These are phyloP conservation scores for Prinia subflava DNA, from an alignment of 2,113 vertebrate species.

Conservation along the genomic window DNA sequence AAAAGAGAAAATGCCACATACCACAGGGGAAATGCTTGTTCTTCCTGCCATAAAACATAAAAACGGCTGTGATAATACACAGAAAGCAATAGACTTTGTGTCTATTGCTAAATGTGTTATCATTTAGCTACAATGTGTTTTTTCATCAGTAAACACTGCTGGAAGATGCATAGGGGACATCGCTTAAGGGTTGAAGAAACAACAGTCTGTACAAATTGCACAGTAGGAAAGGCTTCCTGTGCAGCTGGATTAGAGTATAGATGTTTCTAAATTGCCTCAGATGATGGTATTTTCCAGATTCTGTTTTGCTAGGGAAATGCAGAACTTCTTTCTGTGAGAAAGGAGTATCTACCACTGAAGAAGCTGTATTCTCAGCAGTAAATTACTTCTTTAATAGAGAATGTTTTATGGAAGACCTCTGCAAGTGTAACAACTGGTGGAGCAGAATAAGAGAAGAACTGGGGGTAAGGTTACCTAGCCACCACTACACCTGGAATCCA, in stretches of 20 bases:
- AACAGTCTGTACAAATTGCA: not conserved
- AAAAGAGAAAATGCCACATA: not conserved
- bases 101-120: too few relatives aligned
- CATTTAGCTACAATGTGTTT: not conserved
- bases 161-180: not conserved
- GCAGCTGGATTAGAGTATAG: not conserved
- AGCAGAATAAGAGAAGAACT: not conserved
- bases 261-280: not conserved
- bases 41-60: not conserved
- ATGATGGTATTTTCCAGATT: not conserved
- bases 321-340: not conserved
- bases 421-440: not conserved
- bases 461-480: not conserved
- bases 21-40: not conserved
- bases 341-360: not conserved
- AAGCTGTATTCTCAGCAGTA: not conserved
- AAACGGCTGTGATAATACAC: not conserved
- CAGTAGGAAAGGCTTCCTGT: not conserved
- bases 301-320: not conserved
- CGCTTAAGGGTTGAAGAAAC: not conserved
- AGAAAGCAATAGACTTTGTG: not conserved
- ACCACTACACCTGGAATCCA: not conserved
- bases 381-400: not conserved
- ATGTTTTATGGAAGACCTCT: not conserved
- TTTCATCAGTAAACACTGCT: not conserved